These are phyloP conservation scores for Rhynchotus rufescens DNA, from an alignment of 2,797 vertebrate species.

Conservation along the genomic window DNA sequence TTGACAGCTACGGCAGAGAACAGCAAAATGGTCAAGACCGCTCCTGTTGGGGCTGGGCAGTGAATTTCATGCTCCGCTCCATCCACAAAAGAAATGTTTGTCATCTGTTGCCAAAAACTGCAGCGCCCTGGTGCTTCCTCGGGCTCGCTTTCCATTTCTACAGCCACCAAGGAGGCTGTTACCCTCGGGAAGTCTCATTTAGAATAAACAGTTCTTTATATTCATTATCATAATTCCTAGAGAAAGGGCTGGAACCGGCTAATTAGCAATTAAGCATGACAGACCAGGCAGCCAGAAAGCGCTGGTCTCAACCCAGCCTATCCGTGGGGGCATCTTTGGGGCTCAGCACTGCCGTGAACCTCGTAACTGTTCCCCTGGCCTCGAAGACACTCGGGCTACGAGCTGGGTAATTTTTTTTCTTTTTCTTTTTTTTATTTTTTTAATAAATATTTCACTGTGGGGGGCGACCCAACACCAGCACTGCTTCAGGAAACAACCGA, in stretches of 20 bases:
- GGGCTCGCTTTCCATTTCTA: slow-evolving; percentile 64
- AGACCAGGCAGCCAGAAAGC: not conserved
- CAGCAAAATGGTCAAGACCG: slow-evolving; percentile 51
- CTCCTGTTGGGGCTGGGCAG: slow-evolving; percentile 52
- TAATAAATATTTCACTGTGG: not conserved
- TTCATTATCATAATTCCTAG: slow-evolving; percentile 27
- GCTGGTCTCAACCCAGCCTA: not conserved
- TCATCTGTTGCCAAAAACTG: slow-evolving; percentile 75
- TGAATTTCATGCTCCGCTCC: slow-evolving; percentile 66
- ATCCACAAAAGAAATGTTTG: slow-evolving; percentile 72
- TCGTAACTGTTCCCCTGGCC: not conserved
- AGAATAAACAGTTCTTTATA: slow-evolving; percentile 67
- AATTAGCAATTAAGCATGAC: slow-evolving; percentile 51
- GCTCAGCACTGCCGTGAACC: not conserved
- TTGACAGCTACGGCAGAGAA: slow-evolving; percentile 45
- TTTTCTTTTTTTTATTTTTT: not conserved
- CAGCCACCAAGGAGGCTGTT: slow-evolving; percentile 59
- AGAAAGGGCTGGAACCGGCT: slow-evolving; percentile 26
- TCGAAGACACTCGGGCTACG: not conserved
- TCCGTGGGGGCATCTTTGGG: not conserved
- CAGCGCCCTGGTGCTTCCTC: slow-evolving; percentile 61
- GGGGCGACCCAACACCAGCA: not conserved
- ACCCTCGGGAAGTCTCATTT: slow-evolving; percentile 53
- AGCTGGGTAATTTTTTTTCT: not conserved
- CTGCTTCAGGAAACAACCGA: not conserved